Conservation (phyloP, 1,140 invertebrate genomes). For the Cydia fagiglandana region DNA sequence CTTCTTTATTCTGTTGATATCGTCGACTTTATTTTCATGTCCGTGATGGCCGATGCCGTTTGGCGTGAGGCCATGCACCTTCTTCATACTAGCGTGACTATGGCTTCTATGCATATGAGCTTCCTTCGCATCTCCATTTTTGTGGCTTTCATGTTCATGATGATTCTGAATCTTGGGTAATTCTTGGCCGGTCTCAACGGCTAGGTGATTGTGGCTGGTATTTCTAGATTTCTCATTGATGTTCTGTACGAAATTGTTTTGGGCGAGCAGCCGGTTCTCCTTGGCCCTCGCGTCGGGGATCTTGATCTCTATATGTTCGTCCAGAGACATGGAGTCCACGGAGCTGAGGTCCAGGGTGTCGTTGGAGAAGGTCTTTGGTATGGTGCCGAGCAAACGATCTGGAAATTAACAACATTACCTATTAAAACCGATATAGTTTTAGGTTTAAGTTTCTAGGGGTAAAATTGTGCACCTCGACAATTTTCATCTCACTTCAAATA, state of each 20-base stretch:
- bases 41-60: conserved; percentile 64
- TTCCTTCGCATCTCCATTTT: conserved; percentile 37
- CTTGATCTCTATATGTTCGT: conserved; percentile 78
- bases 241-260: conserved; percentile 72
- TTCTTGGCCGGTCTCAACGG: conserved; percentile 62
- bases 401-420: conserved; percentile 44
- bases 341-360: conserved; percentile 77
- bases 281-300: conserved; percentile 73
- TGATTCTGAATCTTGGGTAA: conserved; percentile 50
- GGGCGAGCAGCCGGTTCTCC: conserved; percentile 74
- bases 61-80: conserved; percentile 57
- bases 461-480: background rate
- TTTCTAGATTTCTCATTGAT: conserved; percentile 69
- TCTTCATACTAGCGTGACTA: conserved; percentile 72
- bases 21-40: conserved; percentile 51
- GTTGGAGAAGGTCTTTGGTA: conserved; percentile 76
- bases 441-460: background rate
- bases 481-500: background rate
- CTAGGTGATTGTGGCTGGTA: conserved; percentile 58
- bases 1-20: conserved; percentile 64
- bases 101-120: conserved; percentile 67
- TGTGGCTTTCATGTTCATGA: conserved; percentile 41
- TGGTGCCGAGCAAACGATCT: conserved; percentile 75
- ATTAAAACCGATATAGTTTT: background rate
- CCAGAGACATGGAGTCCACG: conserved; percentile 77